These are phyloP conservation scores for Podarcis lilfordi DNA, from an alignment of 2,797 vertebrate species.

Conservation along the genomic window DNA sequence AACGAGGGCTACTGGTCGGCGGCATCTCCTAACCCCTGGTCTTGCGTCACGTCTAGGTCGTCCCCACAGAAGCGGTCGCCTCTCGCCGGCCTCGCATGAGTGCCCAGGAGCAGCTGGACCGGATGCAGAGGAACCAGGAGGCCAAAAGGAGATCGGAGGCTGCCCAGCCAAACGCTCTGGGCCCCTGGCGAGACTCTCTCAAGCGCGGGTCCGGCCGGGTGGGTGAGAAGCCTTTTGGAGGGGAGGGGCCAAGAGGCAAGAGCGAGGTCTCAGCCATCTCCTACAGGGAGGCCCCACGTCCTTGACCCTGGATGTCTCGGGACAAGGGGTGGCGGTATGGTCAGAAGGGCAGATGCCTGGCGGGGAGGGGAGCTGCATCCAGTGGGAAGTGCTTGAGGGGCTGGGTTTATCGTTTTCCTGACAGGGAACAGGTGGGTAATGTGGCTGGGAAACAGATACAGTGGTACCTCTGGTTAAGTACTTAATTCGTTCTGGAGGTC, in stretches of 20 bases:
- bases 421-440: not conserved
- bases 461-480: no score
- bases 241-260: not conserved
- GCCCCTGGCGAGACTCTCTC: slow-evolving; percentile 21
- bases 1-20: no score
- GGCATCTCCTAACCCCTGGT: not conserved
- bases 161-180: not conserved
- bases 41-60: not conserved
- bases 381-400: not conserved
- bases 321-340: not conserved
- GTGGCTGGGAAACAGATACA: not conserved
- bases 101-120: slow-evolving; percentile 73
- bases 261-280: not conserved
- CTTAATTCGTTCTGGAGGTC: no score
- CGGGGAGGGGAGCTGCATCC: not conserved
- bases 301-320: not conserved
- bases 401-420: not conserved
- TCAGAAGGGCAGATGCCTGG: not conserved
- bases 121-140: slow-evolving; percentile 74
- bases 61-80: not conserved
- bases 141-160: slow-evolving; percentile 22
- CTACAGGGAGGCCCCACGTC: not conserved
- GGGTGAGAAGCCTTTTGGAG: not conserved
- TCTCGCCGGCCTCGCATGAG: slow-evolving; percentile 69
- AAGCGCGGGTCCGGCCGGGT: slow-evolving; percentile 38